These are phyloP conservation scores for Melitaea athalia DNA, from an alignment of 2,888 invertebrate genomes.

Conservation along the genomic window DNA sequence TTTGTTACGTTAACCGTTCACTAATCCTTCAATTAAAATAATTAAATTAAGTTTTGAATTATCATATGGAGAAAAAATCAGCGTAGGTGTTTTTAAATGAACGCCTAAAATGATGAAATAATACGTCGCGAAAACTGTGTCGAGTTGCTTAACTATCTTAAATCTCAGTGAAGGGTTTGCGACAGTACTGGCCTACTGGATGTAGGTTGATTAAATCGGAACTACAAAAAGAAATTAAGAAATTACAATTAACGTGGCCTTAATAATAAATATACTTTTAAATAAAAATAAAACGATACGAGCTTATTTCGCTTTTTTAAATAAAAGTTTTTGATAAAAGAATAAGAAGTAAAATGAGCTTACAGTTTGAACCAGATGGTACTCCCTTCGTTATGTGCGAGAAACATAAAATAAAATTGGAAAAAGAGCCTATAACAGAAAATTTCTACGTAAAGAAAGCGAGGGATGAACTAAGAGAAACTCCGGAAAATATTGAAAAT, in stretches of 20 bases:
- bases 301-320: background rate
- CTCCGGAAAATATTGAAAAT: conserved; percentile 84
- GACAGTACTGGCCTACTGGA: conserved; percentile 23
- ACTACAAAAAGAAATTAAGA: background rate
- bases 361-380: conserved; percentile 79
- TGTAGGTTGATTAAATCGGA: conserved; percentile 38
- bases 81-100: background rate
- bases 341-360: conserved; percentile 56
- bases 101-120: conserved; percentile 1
- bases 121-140: conserved; percentile 38
- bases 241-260: too few species aligned
- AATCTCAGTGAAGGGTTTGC: conserved; percentile 55
- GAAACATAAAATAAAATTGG: conserved; percentile 82
- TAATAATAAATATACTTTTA: too few species aligned
- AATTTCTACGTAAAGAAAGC: conserved; percentile 84
- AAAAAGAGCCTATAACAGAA: conserved; percentile 82
- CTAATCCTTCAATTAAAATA: conserved; percentile 1
- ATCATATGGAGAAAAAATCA: background rate
- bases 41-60: background rate
- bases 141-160: conserved; percentile 42
- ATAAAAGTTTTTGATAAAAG: background rate
- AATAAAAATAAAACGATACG: background rate
- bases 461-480: conserved; percentile 86
- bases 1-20: background rate
- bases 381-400: conserved; percentile 85